These are phyloP conservation scores for Equus przewalskii DNA, from an alignment of 2,113 vertebrate genomes.

Conservation along the genomic window DNA sequence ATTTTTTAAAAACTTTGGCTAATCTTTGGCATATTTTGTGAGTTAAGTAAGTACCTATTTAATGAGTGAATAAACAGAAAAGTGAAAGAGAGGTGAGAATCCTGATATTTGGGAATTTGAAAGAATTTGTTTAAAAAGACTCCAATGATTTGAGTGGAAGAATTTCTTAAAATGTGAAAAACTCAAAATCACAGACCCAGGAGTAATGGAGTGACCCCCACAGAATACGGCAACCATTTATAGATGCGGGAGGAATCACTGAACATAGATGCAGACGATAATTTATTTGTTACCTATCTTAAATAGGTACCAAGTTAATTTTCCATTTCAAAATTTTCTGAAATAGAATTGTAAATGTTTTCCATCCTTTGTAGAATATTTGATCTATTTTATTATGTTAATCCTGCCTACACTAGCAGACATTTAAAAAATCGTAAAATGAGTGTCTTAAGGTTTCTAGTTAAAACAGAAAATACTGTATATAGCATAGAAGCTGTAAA, in stretches of 20 bases:
- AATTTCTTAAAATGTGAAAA: constrained; percentile 9
- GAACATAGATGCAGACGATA: not conserved
- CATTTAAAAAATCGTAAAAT: not conserved
- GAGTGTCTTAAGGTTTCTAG: not conserved
- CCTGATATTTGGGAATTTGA: not conserved
- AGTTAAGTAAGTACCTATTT: not conserved
- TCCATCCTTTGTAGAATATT: not conserved
- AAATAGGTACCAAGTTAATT: not conserved
- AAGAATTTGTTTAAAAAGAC: not conserved
- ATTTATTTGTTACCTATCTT: not conserved
- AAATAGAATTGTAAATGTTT: constrained; percentile 6
- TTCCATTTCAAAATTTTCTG: not conserved
- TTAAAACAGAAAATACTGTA: not conserved
- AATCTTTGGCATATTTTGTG: not conserved
- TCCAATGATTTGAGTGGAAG: not conserved
- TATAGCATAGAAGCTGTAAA: not conserved
- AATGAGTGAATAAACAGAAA: not conserved
- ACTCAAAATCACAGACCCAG: not conserved
- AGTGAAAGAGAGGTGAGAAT: not conserved
- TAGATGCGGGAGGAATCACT: not conserved
- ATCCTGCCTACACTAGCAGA: not conserved
- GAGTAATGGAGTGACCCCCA: not conserved
- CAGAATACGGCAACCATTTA: not conserved
- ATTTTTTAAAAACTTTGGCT: not conserved
- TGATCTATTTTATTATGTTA: not conserved